Evolutionary conservation across 2,888 invertebrate species (phyloP).

Genomic region (Cataglyphis livida): DNA sequence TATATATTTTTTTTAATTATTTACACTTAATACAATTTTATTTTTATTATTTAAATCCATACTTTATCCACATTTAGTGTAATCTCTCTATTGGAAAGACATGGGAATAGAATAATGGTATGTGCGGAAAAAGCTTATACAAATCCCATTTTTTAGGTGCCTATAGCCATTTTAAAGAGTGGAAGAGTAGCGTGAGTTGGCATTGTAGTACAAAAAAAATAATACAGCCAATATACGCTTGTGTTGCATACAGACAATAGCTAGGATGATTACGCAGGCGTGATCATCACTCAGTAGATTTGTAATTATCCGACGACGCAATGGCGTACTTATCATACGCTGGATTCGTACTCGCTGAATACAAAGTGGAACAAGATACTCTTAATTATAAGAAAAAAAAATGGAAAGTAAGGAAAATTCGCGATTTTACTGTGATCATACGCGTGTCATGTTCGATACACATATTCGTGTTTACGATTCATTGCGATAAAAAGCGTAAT

Average conservation of each 20-base stretch:
- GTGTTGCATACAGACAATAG: slow-evolving; percentile 83
- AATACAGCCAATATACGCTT: slow-evolving; percentile 79
- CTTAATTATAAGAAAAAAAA: slow-evolving; percentile 64
- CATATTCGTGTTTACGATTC: slow-evolving; percentile 61
- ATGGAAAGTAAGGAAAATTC: slow-evolving; percentile 57
- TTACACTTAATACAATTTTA: neutral
- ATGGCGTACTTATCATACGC: slow-evolving; percentile 63
- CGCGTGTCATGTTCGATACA: slow-evolving; percentile 75
- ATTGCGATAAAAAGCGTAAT: slow-evolving; percentile 43
- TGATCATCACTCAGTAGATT: slow-evolving; percentile 76
- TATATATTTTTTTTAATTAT: neutral
- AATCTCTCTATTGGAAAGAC: slow-evolving; percentile 23
- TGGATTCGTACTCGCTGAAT: slow-evolving; percentile 67
- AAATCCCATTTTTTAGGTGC: slow-evolving; percentile 67
- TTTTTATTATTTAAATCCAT: neutral
- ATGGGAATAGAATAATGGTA: slow-evolving; percentile 60
- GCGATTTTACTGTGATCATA: slow-evolving; percentile 80
- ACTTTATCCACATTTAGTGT: slow-evolving; percentile 2
- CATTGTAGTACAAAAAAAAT: slow-evolving; percentile 80
- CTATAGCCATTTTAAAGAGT: slow-evolving; percentile 69
- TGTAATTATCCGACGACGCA: slow-evolving; percentile 57
- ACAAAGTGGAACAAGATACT: slow-evolving; percentile 70
- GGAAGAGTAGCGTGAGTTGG: slow-evolving; percentile 73
- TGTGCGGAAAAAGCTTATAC: slow-evolving; percentile 62
- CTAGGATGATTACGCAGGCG: slow-evolving; percentile 82